Evolutionary conservation across 2,113 vertebrate genomes (phyloP), one percentile per base, ranked within the genome.

Genomic region (Fulmarus glacialis): DNA sequence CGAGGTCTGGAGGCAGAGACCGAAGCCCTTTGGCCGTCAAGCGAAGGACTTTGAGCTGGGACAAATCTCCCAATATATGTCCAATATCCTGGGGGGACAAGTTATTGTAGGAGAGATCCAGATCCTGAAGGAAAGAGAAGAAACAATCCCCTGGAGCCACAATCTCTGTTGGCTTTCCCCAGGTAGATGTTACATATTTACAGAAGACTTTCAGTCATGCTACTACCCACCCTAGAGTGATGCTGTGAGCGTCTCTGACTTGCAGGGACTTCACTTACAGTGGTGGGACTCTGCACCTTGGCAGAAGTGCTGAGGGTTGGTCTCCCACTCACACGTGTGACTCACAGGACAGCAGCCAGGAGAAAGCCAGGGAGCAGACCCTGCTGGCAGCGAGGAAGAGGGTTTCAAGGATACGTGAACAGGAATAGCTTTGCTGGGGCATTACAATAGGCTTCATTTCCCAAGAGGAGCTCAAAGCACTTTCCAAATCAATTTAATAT

Each of bases 51-150:
- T 98, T 98, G 53, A 99, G 98, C 55, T n/a, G 93, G 20, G 98
- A 96, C 62, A 99, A 97, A 47, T 91, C 68, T 72, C 99, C 97
- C 64, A 99, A n/a, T n/a, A n/a, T n/a, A 63, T 6, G 96, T 93
- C 89, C 95, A 52, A 99, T 58, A 60, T 96, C 98, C 67, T 98
- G 97, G 10, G 95, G 88, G 43, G 97, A 98, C 87, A 99, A 91
- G 72, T 85, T 98, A 95, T 99, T 99, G 95, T 98, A 99, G 75
- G 99, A 99, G 83, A 99, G 97, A 96, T 99, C 98, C 98, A 99
- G 95, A 81, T 98, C 96, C 99, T 99, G 91, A 30, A 52, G 30
- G 55, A 29, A 59, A 87, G 5, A 26, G 43, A 86, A 95, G 38
- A 93, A 47, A 95, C 17, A 83, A 94, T 11, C 11, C 18, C 24